phyloP scores from a whole-genome alignment of 2,797 vertebrate genomes.

The Halcyon chelicuti region DNA sequence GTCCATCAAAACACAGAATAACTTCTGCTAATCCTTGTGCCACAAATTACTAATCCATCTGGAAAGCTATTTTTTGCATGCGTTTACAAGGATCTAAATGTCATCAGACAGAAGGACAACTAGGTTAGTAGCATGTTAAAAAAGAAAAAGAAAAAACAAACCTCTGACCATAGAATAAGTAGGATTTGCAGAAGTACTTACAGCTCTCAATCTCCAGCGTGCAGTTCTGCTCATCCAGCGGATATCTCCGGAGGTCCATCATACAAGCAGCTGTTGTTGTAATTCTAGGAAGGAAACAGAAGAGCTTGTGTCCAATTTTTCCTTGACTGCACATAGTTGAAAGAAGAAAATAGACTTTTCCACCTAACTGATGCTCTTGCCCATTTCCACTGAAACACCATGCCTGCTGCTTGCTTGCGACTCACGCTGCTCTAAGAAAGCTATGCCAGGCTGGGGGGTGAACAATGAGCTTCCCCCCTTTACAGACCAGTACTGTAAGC shows the following conservation, averaged over 20 bases:
- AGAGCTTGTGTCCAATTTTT: neutral
- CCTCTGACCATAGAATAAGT: neutral
- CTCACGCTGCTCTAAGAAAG: neutral
- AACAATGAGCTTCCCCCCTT: neutral
- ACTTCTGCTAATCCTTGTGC: conserved; percentile 25
- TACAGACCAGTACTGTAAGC: neutral
- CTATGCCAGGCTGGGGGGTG: neutral
- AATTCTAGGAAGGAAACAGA: conserved; percentile 84
- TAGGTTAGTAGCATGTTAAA: neutral
- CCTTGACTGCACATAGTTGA: neutral
- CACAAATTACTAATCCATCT: conserved; percentile 44
- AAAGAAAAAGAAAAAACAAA: neutral
- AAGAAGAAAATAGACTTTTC: neutral
- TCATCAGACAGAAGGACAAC: conserved; percentile 9
- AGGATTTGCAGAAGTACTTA: conserved; percentile 83
- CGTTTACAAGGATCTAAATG: conserved; percentile 23
- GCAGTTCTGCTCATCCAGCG: conserved; percentile 96
- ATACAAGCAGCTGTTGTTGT: conserved; percentile 97
- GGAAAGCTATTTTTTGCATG: conserved; percentile 43
- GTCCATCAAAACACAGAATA: conserved; percentile 46
- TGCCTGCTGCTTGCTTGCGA: neutral
- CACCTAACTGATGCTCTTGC: neutral
- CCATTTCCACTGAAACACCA: neutral
- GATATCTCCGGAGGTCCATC: conserved; percentile 97
- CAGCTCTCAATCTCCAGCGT: conserved; percentile 98